Base-by-base conservation (phyloP, 64 coral and sea anemone genomes). In the Pachyseris speciosa region DNA sequence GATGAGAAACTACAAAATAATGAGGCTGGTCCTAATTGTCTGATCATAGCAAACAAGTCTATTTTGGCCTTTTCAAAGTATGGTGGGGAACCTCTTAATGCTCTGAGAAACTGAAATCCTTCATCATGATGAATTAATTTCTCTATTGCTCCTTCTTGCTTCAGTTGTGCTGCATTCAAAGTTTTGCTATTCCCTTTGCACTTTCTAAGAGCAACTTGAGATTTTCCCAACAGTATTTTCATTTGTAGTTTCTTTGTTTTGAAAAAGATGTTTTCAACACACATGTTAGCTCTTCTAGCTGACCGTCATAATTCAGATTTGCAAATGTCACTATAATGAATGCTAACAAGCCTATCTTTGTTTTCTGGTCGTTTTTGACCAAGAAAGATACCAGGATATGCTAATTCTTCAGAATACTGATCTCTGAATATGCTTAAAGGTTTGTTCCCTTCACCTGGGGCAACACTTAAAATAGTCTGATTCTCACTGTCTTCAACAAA, bases 31-130 rank as follows among this genome's bases (percentile, higher is more conserved):
- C 92, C 92, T 31, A 94, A 48, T 65, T 94, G 92, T 65, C 92
- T 94, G 88, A 94, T 94, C 92, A 94, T 94, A 43, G 92, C 92
- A 94, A 94, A 94, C 84, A 94, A 77, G 65, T 94, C 84, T 83
- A 88, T 83, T 83, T 83, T 83, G 39, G 79, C 53, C 9, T 61
- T 64, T 10, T 36, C 64, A 33, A 67, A 67, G 13, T 67, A 67
- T 33, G 64, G 27, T 58, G 45, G 45, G 45, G 45, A 48, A 48
- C 45, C 45, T 48, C 45, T 48, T 48, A 48, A 2, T 48, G 45
- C 45, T 48, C 45, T 48, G 45, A 80, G 76, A 34, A 80, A 80
- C 41, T 83, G 25, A 37, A 19, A 59, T 12, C 78, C 47, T 22
- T 83, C 49, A 59, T 58, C 49, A 31, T 59, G 58, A 83, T 29